Conservation (phyloP, 2,113 vertebrate species). For the Sceloporus undulatus region DNA sequence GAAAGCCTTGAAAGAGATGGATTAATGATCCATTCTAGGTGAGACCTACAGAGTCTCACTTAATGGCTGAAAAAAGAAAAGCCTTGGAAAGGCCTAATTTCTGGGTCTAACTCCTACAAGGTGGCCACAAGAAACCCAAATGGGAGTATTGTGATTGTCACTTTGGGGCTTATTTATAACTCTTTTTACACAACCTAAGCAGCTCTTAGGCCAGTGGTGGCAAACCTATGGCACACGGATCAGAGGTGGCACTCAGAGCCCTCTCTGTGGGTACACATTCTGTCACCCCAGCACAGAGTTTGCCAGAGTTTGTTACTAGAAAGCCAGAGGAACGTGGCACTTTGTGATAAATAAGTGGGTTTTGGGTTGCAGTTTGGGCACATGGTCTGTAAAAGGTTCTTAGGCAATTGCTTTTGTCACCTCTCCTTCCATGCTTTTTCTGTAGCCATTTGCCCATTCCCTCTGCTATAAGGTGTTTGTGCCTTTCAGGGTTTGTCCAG, state of each 20-base stretch:
- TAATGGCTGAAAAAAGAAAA: no score
- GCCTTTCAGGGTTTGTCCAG: neutral
- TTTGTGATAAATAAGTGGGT: no score
- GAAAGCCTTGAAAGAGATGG: neutral
- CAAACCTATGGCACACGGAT: no score
- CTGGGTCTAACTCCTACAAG: neutral
- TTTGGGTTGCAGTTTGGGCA: no score
- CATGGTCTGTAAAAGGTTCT: no score
- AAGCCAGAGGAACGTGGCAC: no score
- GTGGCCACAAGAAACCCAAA: neutral
- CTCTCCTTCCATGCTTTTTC: neutral
- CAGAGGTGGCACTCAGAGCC: no score
- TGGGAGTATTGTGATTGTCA: neutral
- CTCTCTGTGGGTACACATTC: no score
- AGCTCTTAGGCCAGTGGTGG: neutral
- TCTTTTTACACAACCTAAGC: neutral
- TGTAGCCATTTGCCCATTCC: neutral
- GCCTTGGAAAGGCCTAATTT: neutral
- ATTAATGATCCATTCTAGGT: neutral
- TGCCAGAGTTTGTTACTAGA: no score
- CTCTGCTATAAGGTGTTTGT: neutral
- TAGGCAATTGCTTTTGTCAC: neutral
- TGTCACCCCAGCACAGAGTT: no score
- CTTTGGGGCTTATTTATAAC: neutral
- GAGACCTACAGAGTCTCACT: no score